A percentile compares a stretch with the other conserved stretches of the same genome.
These are phyloP conservation scores for Tangara arthus DNA, from an alignment of 2,797 vertebrate species.

Conservation along the genomic window DNA sequence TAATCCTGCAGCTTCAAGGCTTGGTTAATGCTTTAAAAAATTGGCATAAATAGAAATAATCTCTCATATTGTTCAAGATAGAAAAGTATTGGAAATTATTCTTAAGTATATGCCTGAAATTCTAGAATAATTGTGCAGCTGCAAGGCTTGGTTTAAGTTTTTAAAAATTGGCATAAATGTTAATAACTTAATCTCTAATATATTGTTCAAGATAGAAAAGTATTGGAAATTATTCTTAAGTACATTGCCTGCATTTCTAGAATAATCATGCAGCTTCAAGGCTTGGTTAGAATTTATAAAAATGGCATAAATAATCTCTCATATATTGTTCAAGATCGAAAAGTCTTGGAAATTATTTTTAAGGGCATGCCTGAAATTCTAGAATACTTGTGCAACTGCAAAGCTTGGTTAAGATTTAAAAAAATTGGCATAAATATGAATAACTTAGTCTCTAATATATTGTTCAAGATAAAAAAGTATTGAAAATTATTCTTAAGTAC, in stretches of 20 bases:
- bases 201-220: not conserved
- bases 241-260: not conserved
- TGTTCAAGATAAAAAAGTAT: not conserved
- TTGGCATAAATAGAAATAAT: not conserved
- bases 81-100: not conserved
- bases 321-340: not conserved
- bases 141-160: not conserved
- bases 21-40: not conserved
- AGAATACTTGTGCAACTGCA: not conserved
- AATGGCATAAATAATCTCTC: no score
- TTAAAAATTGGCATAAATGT: not conserved
- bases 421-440: not conserved
- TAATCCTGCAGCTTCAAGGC: not conserved
- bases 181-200: not conserved
- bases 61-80: not conserved
- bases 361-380: not conserved
- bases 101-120: not conserved
- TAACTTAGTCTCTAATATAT: not conserved
- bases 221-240: not conserved
- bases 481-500: not conserved
- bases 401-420: not conserved
- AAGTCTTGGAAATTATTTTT: not conserved
- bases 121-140: not conserved
- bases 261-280: not conserved
- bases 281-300: not conserved